Evolutionary conservation across 2,888 invertebrate genomes (phyloP).

Genomic region (Bellardia bayeri): DNA sequence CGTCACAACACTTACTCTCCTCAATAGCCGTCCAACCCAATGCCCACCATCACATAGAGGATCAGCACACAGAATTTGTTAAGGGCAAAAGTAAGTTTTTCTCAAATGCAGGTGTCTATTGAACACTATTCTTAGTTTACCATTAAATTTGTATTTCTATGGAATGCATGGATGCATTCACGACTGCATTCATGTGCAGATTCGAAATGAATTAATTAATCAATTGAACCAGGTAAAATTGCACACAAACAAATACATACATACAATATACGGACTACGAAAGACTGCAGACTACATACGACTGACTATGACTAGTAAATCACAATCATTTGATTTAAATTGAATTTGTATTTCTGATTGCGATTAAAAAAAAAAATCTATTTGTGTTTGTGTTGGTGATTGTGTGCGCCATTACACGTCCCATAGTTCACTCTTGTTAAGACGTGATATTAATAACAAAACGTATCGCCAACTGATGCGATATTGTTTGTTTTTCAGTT

Average conservation of each 20-base stretch:
- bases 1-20: slow-evolving; percentile 67
- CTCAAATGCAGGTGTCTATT: slow-evolving; percentile 28
- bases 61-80: slow-evolving; percentile 88
- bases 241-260: slow-evolving; percentile 1
- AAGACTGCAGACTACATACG: slow-evolving; percentile 6
- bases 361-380: slow-evolving; percentile 17
- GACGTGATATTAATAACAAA: slow-evolving; percentile 71
- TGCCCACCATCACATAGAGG: slow-evolving; percentile 80
- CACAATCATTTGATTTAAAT: slow-evolving; percentile 45
- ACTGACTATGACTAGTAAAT: slow-evolving; percentile 12
- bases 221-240: slow-evolving; percentile 49
- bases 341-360: slow-evolving; percentile 32
- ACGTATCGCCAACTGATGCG: slow-evolving; percentile 58
- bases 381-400: neutral
- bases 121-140: slow-evolving; percentile 29
- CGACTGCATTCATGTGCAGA: neutral
- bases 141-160: slow-evolving; percentile 1
- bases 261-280: neutral
- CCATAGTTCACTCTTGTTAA: slow-evolving; percentile 73
- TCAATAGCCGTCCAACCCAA: slow-evolving; percentile 78
- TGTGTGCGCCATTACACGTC: slow-evolving; percentile 72
- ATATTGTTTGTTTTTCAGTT: slow-evolving; percentile 22
- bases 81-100: slow-evolving; percentile 91
- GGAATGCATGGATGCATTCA: neutral
- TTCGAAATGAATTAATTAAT: slow-evolving; percentile 48